Evolutionary conservation across 30 jellyfish, hydroid and myxozoan species (phyloP), one percentile per base, ranked within the genome.

Genomic region (Aurelia sp.): DNA sequence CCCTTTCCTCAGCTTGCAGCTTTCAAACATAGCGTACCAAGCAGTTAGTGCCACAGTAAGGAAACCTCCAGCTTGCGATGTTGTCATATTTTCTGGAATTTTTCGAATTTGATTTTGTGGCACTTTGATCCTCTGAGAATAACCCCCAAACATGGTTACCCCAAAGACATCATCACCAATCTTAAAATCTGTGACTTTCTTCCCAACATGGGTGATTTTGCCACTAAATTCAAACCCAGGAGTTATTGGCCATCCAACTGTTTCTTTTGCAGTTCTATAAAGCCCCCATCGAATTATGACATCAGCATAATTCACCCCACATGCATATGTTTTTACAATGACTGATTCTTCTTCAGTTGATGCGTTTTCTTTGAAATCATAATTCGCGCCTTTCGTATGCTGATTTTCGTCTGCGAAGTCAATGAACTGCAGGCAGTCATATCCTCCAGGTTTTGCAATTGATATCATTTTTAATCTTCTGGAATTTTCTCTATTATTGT

Each of bases 181-280:
- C 63, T 70, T 73, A 65, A 88, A 93, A 18, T 79, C 77, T 1
- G 80, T 53, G 3, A 88, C 98, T 63, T 93, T 88, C n/a, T 74
- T 76, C 27, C 98, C 98, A 40, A 93, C 83, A 6, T 71, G 51
- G 9, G 60, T 74, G 18, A 93, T 78, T 59, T 48, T 85, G 11
- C 98, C 98, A 72, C 98, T 93, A 72, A 88, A 93, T 65, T 93
- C 98, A 68, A 93, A 93, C 31, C 98, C 98, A 4, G 98, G 98
- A 3, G 98, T 93, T 27, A 93, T 93, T 10, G 98, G 98, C 97
- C 97, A 93, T 27, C 98, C 98, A 18, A 93, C 98, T 13, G 38
- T 44, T 59, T 93, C 97, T 65, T 77, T 88, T 5, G 98, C 98
- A 12, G 98, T 72, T 44, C 50, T 44, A 50, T 93, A 88, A 27